Percentiles rank a stretch among this genome's conserved stretches.
phyloP scores from a whole-genome alignment of 2,888 invertebrate genomes.

The Lepidocyrtoides sp. region DNA sequence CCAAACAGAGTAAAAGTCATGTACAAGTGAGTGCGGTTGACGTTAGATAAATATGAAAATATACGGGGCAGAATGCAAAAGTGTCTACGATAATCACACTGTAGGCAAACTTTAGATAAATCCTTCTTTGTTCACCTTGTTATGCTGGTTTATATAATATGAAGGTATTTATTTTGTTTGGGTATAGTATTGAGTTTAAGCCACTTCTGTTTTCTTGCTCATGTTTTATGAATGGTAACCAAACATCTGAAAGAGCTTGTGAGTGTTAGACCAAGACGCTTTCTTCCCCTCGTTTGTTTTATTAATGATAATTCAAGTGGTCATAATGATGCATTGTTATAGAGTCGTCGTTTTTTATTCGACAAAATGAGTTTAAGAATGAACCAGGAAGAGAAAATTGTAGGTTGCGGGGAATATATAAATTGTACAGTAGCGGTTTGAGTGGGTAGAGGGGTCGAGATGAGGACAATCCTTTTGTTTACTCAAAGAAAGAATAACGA shows the following conservation, averaged over 20 bases:
- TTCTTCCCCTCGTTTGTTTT: constrained; percentile 68
- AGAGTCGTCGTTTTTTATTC: constrained; percentile 2
- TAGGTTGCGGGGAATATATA: neutral
- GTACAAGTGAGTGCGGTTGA: neutral
- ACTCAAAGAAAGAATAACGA: neutral
- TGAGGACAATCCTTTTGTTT: constrained; percentile 44
- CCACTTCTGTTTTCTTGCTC: neutral
- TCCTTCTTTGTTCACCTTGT: too few relatives aligned
- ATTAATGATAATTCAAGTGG: constrained; percentile 74
- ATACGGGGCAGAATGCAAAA: too few relatives aligned
- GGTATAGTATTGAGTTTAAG: neutral
- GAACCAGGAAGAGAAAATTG: neutral
- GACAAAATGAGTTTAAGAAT: neutral
- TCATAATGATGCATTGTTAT: constrained; percentile 70
- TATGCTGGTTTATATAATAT: too few relatives aligned
- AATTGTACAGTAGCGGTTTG: constrained; percentile 18
- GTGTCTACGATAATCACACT: too few relatives aligned
- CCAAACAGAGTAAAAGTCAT: too few relatives aligned
- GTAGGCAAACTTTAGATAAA: too few relatives aligned
- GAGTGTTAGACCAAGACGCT: constrained; percentile 41
- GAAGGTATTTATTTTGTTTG: neutral
- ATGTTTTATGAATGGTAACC: constrained; percentile 66
- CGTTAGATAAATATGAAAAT: neutral
- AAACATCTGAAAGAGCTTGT: constrained; percentile 41
- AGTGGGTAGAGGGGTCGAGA: constrained; percentile 5